Conservation (phyloP, 2,888 invertebrate genomes). For the Idaea biselata region DNA sequence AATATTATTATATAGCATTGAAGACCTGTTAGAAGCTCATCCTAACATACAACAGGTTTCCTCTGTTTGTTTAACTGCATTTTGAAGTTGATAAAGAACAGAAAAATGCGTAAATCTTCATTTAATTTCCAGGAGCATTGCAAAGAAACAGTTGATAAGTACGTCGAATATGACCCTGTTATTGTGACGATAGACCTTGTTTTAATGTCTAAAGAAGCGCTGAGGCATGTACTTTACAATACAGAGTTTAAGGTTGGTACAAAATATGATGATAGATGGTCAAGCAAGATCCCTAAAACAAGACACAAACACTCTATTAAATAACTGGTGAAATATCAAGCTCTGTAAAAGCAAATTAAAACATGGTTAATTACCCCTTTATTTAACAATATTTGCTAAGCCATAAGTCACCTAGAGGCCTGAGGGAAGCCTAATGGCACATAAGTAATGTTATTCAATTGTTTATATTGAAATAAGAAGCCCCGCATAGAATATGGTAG, state of each 20-base stretch:
- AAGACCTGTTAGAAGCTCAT: neutral
- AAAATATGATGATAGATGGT: neutral
- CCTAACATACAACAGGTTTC: no score
- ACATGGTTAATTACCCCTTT: neutral
- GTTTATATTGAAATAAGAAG: no score
- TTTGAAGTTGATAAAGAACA: neutral
- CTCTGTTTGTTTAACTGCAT: neutral
- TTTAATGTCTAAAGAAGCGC: constrained; percentile 89
- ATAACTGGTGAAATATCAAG: no score
- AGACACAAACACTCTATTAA: no score
- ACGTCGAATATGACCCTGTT: constrained; percentile 94
- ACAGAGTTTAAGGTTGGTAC: constrained; percentile 85
- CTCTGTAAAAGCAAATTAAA: no score
- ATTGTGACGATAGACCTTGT: constrained; percentile 92
- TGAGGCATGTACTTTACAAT: constrained; percentile 92
- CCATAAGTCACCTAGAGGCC: no score
- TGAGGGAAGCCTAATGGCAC: no score
- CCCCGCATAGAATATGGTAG: no score
- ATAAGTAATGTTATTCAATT: no score
- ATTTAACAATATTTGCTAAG: no score
- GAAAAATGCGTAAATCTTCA: neutral
- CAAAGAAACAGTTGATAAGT: constrained; percentile 89
- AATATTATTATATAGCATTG: neutral
- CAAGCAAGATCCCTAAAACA: neutral
- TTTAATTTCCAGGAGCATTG: constrained; percentile 85